Evolutionary conservation across 2,888 invertebrate genomes (phyloP).

Genomic region (Adelphocoris suturalis): DNA sequence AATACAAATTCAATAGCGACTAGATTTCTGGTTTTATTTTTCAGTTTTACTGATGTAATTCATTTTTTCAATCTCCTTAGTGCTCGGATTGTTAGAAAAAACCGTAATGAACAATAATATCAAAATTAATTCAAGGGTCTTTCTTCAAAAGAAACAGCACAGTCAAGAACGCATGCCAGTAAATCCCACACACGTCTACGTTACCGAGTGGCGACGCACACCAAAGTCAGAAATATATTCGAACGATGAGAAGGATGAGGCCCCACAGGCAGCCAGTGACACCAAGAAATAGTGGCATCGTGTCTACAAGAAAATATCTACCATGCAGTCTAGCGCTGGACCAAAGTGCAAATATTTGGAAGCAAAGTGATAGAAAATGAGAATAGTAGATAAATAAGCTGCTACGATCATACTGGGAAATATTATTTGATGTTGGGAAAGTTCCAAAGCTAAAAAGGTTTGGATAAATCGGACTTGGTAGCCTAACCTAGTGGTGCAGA

Average conservation of each 20-base stretch:
- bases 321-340: conserved; percentile 72
- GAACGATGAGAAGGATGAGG: conserved; percentile 86
- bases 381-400: background rate
- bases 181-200: conserved; percentile 73
- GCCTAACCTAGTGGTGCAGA: too few relatives aligned
- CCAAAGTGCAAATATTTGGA: conserved; percentile 5
- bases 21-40: too few relatives aligned
- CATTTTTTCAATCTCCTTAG: too few relatives aligned
- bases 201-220: conserved; percentile 76
- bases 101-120: too few relatives aligned
- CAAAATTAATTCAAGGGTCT: too few relatives aligned
- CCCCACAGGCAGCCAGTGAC: conserved; percentile 95
- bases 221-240: conserved; percentile 83
- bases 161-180: conserved; percentile 43
- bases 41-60: too few relatives aligned
- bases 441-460: too few relatives aligned
- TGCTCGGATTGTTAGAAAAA: too few relatives aligned
- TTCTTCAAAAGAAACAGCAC: background rate
- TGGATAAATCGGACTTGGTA: too few relatives aligned
- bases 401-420: background rate
- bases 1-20: too few relatives aligned
- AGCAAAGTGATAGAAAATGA: background rate
- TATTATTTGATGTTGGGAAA: too few relatives aligned
- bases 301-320: conserved; percentile 77
- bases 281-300: conserved; percentile 90